Conservation (phyloP, 2,113 vertebrate genomes). For the Hippoglossus stenolepis region DNA sequence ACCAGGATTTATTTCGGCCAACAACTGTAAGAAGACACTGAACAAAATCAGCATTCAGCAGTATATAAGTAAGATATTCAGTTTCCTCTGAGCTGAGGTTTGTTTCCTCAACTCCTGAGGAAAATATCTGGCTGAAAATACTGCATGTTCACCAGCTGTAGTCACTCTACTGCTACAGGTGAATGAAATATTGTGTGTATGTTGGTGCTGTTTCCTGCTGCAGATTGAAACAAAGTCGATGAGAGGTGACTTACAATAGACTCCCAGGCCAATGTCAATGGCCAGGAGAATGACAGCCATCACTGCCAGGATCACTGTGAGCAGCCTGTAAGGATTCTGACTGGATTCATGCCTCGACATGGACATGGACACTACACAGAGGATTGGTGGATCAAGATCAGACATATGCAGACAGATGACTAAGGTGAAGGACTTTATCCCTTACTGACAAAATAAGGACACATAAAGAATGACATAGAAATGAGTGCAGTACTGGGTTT, state of each 20-base stretch:
- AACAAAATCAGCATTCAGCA: too few species aligned
- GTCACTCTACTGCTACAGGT: too few species aligned
- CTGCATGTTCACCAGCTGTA: too few species aligned
- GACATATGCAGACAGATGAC: neutral
- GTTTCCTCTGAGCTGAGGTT: too few species aligned
- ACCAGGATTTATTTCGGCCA: too few species aligned
- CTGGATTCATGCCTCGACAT: slow-evolving; percentile 34
- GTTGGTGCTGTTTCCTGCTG: too few species aligned
- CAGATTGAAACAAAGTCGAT: neutral
- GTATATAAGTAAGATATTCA: too few species aligned
- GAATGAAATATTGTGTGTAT: too few species aligned
- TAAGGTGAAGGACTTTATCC: neutral
- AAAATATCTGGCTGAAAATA: too few species aligned
- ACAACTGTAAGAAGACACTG: too few species aligned
- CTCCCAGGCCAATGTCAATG: slow-evolving; percentile 68
- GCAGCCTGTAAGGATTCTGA: slow-evolving; percentile 32
- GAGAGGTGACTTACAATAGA: slow-evolving; percentile 70
- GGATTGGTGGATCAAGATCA: slow-evolving; percentile 12
- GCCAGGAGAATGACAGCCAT: slow-evolving; percentile 60
- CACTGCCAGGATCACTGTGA: slow-evolving; percentile 46
- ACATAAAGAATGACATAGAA: neutral
- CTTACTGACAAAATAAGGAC: neutral
- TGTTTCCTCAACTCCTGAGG: too few species aligned
- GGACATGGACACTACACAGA: slow-evolving; percentile 65
- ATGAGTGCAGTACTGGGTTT: neutral